These are phyloP conservation scores for Hapalemur alaotrensis DNA, from an alignment of 2,797 vertebrate genomes.

Conservation along the genomic window DNA sequence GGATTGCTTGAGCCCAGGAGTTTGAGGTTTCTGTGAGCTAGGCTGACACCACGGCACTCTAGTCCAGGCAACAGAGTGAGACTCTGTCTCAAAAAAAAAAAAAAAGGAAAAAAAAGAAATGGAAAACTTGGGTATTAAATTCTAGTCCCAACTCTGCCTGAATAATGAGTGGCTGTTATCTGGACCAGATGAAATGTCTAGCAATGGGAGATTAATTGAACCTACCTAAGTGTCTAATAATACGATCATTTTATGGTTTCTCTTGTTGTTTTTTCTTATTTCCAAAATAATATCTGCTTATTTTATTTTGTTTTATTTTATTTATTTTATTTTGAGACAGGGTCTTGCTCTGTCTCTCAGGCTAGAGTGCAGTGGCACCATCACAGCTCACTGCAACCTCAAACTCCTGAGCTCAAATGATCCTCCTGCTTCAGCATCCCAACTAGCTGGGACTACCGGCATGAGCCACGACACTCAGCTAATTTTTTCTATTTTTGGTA, in stretches of 20 bases:
- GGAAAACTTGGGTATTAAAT: neutral
- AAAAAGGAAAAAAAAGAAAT: neutral
- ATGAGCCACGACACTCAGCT: neutral
- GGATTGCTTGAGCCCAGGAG: no score
- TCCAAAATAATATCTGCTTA: neutral
- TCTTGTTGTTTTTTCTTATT: neutral
- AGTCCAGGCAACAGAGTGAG: no score
- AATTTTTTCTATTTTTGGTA: neutral
- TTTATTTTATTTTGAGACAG: neutral
- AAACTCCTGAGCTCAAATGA: neutral
- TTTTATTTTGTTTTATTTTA: neutral
- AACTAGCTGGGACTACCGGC: neutral
- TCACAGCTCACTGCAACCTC: neutral
- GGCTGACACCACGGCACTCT: no score
- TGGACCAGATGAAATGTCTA: neutral
- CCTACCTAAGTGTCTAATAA: neutral
- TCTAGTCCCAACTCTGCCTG: neutral
- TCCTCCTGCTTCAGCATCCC: neutral
- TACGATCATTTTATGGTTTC: neutral
- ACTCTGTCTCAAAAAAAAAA: no score
- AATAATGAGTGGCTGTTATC: neutral
- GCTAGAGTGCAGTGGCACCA: neutral
- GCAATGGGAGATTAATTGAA: neutral
- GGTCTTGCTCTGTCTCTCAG: neutral
- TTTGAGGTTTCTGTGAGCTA: no score